These are phyloP conservation scores for Anastatus disparis DNA, from an alignment of 1,140 invertebrate species.

Conservation along the genomic window DNA sequence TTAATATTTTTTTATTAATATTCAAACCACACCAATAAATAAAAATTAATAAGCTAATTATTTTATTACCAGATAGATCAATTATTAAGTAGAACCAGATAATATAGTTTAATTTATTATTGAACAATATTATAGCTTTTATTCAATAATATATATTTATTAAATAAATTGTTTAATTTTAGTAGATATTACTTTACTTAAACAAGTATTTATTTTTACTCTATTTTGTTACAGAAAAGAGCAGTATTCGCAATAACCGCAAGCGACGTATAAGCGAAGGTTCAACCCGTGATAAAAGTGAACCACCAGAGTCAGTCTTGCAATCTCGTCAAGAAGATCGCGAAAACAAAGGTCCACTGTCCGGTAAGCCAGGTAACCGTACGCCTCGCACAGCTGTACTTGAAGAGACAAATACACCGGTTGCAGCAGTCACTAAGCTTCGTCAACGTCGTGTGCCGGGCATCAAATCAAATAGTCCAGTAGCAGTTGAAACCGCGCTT, in stretches of 20 bases:
- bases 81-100: too few relatives aligned
- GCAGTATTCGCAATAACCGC: constrained; percentile 53
- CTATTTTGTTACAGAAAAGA: constrained; percentile 61
- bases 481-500: not conserved
- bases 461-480: not conserved
- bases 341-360: constrained; percentile 63
- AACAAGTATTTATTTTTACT: too few relatives aligned
- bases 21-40: too few relatives aligned
- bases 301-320: constrained; percentile 45
- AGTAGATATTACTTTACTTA: not conserved
- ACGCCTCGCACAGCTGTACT: constrained; percentile 59
- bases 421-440: constrained; percentile 53
- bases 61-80: too few relatives aligned
- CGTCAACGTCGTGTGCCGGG: constrained; percentile 43
- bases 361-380: constrained; percentile 55
- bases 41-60: too few relatives aligned
- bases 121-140: too few relatives aligned
- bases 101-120: too few relatives aligned
- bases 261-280: constrained; percentile 57
- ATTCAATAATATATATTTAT: too few relatives aligned
- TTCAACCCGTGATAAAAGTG: constrained; percentile 51
- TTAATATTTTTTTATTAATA: too few relatives aligned
- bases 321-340: constrained; percentile 61
- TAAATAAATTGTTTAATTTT: too few relatives aligned
- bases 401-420: constrained; percentile 58